Evolutionary conservation across 2,888 invertebrate species (phyloP), one percentile per base, ranked within the genome.

Genomic region (Girardia tigrina): DNA sequence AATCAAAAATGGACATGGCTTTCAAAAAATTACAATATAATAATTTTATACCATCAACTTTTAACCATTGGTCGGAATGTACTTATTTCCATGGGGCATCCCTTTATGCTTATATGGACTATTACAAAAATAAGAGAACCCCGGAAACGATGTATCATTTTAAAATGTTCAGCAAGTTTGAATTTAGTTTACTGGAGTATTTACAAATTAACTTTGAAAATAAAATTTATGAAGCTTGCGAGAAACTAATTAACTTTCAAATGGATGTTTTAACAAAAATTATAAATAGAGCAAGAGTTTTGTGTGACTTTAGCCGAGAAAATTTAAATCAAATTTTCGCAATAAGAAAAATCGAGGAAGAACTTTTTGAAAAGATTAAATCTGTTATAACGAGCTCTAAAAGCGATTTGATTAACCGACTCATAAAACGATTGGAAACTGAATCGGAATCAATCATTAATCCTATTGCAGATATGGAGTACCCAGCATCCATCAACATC

Each of bases 81-180:
- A n/a, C 71, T 16, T 27, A 71, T 28, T 71, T 71, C 20, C 71
- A 71, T n/a, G 71, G 71, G 26, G 71, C 71, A 6, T 71, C 71
- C 23, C 20, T 71, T 4, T 71, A 28, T 27, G 14, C 16, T 23
- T 27, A 28, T n/a, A 71, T 28, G 27, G 71, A 71, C n/a, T 28
- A 71, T 71, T 28, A 28, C 20, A 28, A 71, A 28, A 71, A 71
- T n/a, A 71, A 71, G 27, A 4, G 71, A 14, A 71, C 27, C 27
- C 8, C 6, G 2, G 71, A 71, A 28, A n/a, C 14, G 6, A 4
- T 71, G 26, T 71, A 26, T 71, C 71, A 71, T 71, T 27, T 12
- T 27, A 23, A 71, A 16, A 26, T 56, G n/a, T 56, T 56, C n/a
- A 8, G 56, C n/a, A 56, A 56, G 23, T 56, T 56, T 56, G 56